Evolutionary conservation across 2,113 vertebrate species (phyloP).

Genomic region (Origma solitaria): DNA sequence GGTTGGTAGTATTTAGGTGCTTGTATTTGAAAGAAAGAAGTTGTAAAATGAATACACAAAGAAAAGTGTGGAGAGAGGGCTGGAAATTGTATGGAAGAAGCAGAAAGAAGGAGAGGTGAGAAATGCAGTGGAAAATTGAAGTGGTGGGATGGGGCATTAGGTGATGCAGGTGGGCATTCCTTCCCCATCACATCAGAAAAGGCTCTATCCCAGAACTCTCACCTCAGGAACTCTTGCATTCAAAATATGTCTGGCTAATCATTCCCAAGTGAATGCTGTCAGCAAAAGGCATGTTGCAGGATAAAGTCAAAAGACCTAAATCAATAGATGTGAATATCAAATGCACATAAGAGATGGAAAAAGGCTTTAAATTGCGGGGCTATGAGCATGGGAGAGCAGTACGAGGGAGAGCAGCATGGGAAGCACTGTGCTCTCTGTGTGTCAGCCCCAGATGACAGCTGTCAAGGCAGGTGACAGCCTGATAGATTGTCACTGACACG

Average conservation of each 20-base stretch:
- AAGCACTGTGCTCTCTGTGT: not conserved
- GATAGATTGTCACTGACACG: not conserved
- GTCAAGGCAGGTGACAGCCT: not conserved
- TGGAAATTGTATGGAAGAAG: not conserved
- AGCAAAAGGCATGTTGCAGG: not conserved
- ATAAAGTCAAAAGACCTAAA: not conserved
- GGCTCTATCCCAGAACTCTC: not conserved
- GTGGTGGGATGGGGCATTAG: not conserved
- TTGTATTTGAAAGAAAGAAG: not conserved
- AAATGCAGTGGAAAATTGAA: not conserved
- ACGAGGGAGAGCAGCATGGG: not conserved
- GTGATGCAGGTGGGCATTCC: not conserved
- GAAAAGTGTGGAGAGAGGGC: not conserved
- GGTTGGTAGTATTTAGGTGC: not conserved
- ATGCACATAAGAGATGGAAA: not conserved
- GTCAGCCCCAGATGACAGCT: not conserved
- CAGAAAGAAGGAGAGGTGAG: not conserved
- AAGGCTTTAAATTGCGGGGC: not conserved
- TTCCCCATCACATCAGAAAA: not conserved
- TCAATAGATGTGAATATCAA: not conserved
- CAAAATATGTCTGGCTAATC: not conserved
- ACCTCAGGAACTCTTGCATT: not conserved
- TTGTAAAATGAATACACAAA: not conserved
- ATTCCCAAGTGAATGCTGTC: not conserved
- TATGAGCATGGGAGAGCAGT: not conserved